These are phyloP conservation scores for Lepidurus apus DNA, from an alignment of 1,140 invertebrate genomes.

Conservation along the genomic window DNA sequence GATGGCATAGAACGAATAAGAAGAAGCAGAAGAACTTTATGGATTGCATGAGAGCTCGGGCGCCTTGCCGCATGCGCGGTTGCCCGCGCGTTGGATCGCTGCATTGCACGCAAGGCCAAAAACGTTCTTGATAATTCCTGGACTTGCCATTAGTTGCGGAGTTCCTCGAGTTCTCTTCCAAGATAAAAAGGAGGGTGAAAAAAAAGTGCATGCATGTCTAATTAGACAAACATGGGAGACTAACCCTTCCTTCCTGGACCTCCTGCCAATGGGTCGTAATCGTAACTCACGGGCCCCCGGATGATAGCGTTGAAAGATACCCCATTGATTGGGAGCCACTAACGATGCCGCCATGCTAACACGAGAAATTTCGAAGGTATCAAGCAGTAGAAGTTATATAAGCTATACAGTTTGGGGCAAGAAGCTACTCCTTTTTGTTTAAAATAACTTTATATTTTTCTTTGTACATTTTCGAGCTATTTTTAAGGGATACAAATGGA, in stretches of 20 bases:
- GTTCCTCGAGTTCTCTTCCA: too few species aligned
- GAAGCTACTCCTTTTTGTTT: too few species aligned
- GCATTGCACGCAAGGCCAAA: too few species aligned
- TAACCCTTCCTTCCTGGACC: slow-evolving; percentile 1
- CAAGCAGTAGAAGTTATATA: too few species aligned
- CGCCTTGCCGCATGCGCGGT: too few species aligned
- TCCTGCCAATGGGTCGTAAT: slow-evolving; percentile 7
- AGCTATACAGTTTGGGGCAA: too few species aligned
- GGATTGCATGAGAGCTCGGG: too few species aligned
- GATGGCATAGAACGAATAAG: too few species aligned
- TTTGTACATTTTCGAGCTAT: neutral
- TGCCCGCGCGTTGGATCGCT: too few species aligned
- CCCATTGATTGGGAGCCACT: neutral
- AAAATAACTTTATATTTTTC: neutral
- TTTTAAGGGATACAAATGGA: neutral
- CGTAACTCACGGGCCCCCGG: neutral
- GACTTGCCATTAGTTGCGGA: too few species aligned
- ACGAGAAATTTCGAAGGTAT: neutral
- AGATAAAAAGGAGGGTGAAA: neutral
- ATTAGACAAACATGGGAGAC: slow-evolving; percentile 10
- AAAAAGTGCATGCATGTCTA: slow-evolving; percentile 4
- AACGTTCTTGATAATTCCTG: too few species aligned
- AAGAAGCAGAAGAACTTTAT: too few species aligned
- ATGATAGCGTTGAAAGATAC: neutral
- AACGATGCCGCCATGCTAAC: neutral